phyloP scores from a whole-genome alignment of 2,113 vertebrate genomes.

The Amia ocellicauda region DNA sequence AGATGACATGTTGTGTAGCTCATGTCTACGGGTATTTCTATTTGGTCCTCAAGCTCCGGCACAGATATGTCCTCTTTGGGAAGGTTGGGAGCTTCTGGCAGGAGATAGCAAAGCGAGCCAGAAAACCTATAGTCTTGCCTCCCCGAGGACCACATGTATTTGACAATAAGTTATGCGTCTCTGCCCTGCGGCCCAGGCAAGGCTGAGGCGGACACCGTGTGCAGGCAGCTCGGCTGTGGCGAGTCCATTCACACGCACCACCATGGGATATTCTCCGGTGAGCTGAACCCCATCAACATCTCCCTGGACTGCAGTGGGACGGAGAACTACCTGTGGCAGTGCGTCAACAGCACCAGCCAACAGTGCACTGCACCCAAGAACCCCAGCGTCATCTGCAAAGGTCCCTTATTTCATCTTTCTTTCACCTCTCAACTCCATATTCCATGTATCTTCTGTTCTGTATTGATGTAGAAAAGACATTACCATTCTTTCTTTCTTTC shows the following conservation, averaged over 20 bases:
- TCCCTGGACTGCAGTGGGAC: not conserved
- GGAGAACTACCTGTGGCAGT: constrained; percentile 40
- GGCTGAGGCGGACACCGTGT: not conserved
- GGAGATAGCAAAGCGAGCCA: no score
- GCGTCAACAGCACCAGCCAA: not conserved
- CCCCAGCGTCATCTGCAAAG: constrained; percentile 34
- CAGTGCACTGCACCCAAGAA: accelerated
- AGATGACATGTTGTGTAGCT: no score
- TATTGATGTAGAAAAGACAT: no score
- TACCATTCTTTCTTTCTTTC: no score
- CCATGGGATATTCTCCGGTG: accelerated
- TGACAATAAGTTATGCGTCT: no score
- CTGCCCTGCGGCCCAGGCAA: not conserved
- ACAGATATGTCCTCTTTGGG: no score
- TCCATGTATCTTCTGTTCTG: no score
- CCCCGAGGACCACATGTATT: no score
- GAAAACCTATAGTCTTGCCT: no score
- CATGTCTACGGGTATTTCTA: no score
- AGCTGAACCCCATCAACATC: not conserved
- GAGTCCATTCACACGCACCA: accelerated
- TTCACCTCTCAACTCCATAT: not conserved
- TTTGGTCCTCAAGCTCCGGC: no score
- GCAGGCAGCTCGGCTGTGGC: constrained; percentile 23
- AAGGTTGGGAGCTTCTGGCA: no score
- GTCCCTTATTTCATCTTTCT: constrained; percentile 36